Base-by-base conservation (phyloP, 2,113 vertebrate genomes). In the Cricetomys ansorgei region DNA sequence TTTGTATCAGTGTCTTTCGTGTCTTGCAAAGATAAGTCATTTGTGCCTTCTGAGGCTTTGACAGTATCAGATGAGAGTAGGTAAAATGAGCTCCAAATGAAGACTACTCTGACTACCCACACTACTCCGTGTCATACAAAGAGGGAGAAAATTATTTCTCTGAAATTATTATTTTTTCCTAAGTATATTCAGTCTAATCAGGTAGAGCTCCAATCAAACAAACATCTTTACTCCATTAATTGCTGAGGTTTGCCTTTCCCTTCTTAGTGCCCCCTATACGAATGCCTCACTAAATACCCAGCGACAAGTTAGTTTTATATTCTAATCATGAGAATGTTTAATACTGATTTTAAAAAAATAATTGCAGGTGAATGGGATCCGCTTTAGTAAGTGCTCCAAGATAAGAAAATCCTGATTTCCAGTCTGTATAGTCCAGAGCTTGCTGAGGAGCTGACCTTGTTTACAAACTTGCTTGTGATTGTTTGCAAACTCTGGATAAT, bases 331-430 rank as follows among this genome's bases (percentile, higher is more conserved):
- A 85, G 64, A 65, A 83, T 34, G 50, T 72, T 91, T 84, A 43
- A 88, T 77, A 65, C 19, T 43, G 86, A n/a, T 53, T 89, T 96
- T 83, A 48, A 65, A 73, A 85, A 95, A 85, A 65, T 65, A 81
- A 89, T 79, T 94, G 4, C 45, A 92, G 53, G 23, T 88, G 89
- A 91, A 76, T 12, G 70, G 8, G 59, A 87, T 57, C n/a, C 64
- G 3, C 76, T 53, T 55, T 87, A 72, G 79, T 37, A 86, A 85
- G 87, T 90, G 93, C 50, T 77, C 23, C n/a, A 70, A 40, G 21
- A 77, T 90, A 12, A 84, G 45, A 84, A 95, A 73, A 72, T 19
- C 27, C 12, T 84, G n/a, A 48, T 91, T 88, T 7, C 50, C 12
- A 5, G 8, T 83, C 13, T 73, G 37, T 94, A 19, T 57, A 53